Conservation (phyloP, 2,797 vertebrate species). For the Apogon hyalosoma region DNA sequence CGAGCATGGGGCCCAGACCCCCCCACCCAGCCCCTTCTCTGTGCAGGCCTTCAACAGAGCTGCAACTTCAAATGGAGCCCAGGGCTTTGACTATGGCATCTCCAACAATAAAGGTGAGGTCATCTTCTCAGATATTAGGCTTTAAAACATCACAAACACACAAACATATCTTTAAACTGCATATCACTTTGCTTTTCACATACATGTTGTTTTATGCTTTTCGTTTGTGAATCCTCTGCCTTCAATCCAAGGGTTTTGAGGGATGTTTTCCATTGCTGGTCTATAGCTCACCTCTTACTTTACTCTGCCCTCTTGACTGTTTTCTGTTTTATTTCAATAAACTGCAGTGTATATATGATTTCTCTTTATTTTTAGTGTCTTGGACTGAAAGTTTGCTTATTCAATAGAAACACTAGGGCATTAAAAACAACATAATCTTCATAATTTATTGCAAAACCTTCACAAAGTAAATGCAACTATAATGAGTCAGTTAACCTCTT, state of each 20-base stretch:
- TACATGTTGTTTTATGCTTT: slow-evolving; percentile 23
- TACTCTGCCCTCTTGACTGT: slow-evolving; percentile 36
- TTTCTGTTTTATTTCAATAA: slow-evolving; percentile 20
- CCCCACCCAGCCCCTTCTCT: slow-evolving; percentile 97
- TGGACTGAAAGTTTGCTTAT: slow-evolving; percentile 12
- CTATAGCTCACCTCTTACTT: slow-evolving; percentile 35
- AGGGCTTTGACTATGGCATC: slow-evolving; percentile 98
- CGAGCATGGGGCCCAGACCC: slow-evolving; percentile 94
- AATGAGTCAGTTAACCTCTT: slow-evolving; percentile 21
- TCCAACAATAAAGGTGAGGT: slow-evolving; percentile 97
- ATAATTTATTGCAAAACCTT: neutral
- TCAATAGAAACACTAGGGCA: neutral
- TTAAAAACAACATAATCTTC: neutral
- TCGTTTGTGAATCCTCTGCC: slow-evolving; percentile 10
- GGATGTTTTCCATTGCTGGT: slow-evolving; percentile 7
- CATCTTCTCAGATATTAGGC: neutral
- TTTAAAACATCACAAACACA: neutral
- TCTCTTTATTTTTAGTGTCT: slow-evolving; percentile 6
- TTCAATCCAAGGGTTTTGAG: slow-evolving; percentile 17
- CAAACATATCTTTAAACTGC: slow-evolving; percentile 5
- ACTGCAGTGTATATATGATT: neutral
- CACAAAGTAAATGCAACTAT: neutral
- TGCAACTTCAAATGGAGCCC: slow-evolving; percentile 88
- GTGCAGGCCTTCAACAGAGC: slow-evolving; percentile 94
- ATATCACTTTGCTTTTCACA: slow-evolving; percentile 38